Base-by-base conservation (phyloP, 92 coral and sea anemone genomes). In the Epizoanthus scotinus region DNA sequence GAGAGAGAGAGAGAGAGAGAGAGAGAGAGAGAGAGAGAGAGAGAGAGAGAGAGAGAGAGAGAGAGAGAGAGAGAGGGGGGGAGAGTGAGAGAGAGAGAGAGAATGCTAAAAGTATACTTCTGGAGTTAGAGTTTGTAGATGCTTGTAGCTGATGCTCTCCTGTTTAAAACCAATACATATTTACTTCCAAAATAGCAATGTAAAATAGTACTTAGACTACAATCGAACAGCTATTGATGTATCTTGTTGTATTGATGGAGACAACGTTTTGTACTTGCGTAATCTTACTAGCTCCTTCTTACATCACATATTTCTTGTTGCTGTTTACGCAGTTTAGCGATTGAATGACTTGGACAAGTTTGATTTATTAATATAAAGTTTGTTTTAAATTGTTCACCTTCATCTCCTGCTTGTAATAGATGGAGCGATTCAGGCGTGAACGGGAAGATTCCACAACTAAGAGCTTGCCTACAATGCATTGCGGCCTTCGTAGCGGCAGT, bases 401-500 rank as follows among this genome's bases (percentile, higher is more conserved):
- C 81, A 13, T 75, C 81, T 31, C 47, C 66, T 66, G 50, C 31
- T 26, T 60, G 81, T 59, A 75, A 59, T n/a, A 75, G 52, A 36
- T 53, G 60, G 54, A 75, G 81, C 47, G 81, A 75, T 75, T 75
- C 81, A 34, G 68, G 20, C n/a, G 81, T 75, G 81, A 75, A 75
- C 22, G 81, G 81, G 42, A 36, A 22, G 20, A 75, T 75, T 13
- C 81, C 81, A 54, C 63, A 57, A 42, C 49, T 75, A 40, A 75
- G 66, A 75, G 81, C 67, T 68, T 75, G 81, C 24, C 68, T 75
- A 75, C 81, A 75, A 75, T 75, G 81, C 81, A 75, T 57, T 63
- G 81, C 81, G 81, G 81, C 81, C 81, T 59, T 58, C 55, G 68
- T 57, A 34, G 81, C 81, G 81, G 81, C 81, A 58, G 81, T 75